Conservation (phyloP, 2,888 invertebrate species). For the Onthophagus sagittarius region DNA sequence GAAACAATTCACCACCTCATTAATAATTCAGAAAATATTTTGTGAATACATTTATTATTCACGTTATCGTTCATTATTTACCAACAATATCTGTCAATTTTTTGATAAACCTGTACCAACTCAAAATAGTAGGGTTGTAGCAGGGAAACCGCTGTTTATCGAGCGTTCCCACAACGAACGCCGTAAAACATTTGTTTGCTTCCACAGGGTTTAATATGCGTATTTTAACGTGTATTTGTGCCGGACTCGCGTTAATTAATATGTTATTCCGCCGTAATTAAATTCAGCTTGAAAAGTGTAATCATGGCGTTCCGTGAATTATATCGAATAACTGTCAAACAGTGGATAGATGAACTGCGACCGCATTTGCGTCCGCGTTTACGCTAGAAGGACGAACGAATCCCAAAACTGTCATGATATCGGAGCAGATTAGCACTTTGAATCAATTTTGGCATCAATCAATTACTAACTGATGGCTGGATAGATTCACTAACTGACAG, state of each 20-base stretch:
- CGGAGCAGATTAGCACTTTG: background rate
- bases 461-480: background rate
- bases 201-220: background rate
- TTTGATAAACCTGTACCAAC: background rate
- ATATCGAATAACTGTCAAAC: background rate
- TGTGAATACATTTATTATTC: background rate
- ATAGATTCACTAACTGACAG: background rate
- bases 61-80: background rate
- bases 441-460: background rate
- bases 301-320: background rate
- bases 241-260: conserved; percentile 2
- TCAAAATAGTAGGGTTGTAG: background rate
- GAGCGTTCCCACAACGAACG: background rate
- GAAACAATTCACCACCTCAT: background rate
- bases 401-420: background rate
- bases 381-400: background rate
- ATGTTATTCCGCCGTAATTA: conserved; percentile 3
- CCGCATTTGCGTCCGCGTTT: background rate
- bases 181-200: conserved; percentile 2
- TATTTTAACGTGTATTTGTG: background rate
- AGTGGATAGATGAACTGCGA: background rate
- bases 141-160: background rate
- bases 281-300: conserved; percentile 6
- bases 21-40: background rate
- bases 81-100: background rate